These are phyloP conservation scores for Schizopygopsis malacanthus DNA, from an alignment of 2,797 vertebrate species.

Conservation along the genomic window DNA sequence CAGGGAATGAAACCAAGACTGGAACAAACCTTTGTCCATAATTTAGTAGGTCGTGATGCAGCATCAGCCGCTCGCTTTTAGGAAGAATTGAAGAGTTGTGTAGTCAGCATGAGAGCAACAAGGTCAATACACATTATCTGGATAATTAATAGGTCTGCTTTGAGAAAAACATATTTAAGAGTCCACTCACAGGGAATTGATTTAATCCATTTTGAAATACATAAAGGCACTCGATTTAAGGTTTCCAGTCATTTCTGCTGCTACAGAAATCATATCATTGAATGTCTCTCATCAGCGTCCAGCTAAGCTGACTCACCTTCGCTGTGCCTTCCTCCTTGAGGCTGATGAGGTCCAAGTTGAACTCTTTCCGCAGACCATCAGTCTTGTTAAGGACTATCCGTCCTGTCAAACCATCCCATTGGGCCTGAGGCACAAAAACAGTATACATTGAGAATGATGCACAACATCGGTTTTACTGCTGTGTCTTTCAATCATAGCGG, in stretches of 20 bases:
- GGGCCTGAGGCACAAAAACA: conserved; percentile 78
- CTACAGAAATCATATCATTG: neutral
- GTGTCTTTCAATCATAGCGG: conserved; percentile 30
- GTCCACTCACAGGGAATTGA: neutral
- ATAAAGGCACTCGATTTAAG: neutral
- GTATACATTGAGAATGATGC: conserved; percentile 22
- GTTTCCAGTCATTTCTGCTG: neutral
- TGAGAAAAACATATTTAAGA: neutral
- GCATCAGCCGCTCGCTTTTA: conserved; percentile 86
- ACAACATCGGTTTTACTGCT: conserved; percentile 5
- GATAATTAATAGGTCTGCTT: conserved; percentile 11
- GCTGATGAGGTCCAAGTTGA: conserved; percentile 97
- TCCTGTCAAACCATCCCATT: conserved; percentile 96
- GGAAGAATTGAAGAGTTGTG: conserved; percentile 65
- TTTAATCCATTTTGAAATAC: neutral
- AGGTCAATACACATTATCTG: conserved; percentile 35
- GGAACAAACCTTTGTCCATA: conserved; percentile 96
- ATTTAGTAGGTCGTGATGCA: conserved; percentile 87
- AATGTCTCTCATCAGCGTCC: neutral
- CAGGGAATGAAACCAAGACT: conserved; percentile 62
- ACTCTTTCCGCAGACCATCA: conserved; percentile 93
- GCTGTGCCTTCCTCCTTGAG: conserved; percentile 94
- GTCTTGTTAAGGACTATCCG: conserved; percentile 96
- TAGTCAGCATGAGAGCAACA: conserved; percentile 45
- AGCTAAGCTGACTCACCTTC: conserved; percentile 82